Base-by-base conservation (phyloP, 1,140 invertebrate genomes). In the Stegodyphus dumicola region DNA sequence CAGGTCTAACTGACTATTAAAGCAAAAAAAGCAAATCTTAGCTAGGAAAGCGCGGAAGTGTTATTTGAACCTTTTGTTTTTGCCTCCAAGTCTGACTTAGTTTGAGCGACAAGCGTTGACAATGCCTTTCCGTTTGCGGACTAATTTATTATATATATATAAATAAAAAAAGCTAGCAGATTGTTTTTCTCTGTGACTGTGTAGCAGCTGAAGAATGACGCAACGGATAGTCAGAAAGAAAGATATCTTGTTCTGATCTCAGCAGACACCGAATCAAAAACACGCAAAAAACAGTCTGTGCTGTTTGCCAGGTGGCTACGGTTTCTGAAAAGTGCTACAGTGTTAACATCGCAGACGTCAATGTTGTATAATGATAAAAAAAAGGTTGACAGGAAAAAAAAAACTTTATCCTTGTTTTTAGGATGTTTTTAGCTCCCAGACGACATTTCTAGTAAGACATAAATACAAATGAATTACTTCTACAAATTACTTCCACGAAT, bases 11-110 rank as follows among this genome's bases (percentile, higher is more conserved):
- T 60, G 9, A 60, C 56, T 11, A 60, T 11, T 11, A 1, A 15
- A 1, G 15, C 1, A 15, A 60, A 15, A 60, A 60, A 60, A 60
- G 15, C 9, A 15, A 60, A 60, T 15, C 15, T 11, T 15, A 15
- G 2, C 56, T 60, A 51, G 77, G 65, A 79, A 79, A 66, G 65
- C 52, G 65, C 77, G 77, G 77, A 79, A 79, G 65, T 79, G 77
- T 52, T 56, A 79, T 79, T 79, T 56, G 77, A 79, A 79, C 77
- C 77, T 79, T 79, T 79, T 79, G 77, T 79, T 79, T 79, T 79
- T 52, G 33, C 13, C 75, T 51, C 60, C 5, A 9, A 15, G 9
- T 9, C 56, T 60, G 15, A 11, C n/a, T 15, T 60, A 11, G 5
- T 60, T 60, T 56, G 76, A 56, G 76, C 54, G 64, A 51, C 13